Evolutionary conservation across 2,113 vertebrate species (phyloP).

Genomic region (Monarcha castaneiventris): DNA sequence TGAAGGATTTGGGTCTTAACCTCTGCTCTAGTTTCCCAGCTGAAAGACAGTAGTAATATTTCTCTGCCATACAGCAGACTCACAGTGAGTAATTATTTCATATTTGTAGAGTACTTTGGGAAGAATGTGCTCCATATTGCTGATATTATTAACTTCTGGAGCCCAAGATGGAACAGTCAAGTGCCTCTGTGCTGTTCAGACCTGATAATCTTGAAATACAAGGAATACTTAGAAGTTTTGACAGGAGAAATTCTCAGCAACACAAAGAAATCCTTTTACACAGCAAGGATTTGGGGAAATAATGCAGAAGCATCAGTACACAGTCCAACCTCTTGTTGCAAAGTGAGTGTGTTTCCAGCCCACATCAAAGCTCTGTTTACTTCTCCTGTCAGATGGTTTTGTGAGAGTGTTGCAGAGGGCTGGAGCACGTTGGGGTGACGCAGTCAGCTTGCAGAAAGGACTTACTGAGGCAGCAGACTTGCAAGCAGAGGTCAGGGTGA

Average conservation of each 20-base stretch:
- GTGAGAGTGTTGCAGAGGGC: background rate
- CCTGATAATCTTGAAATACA: background rate
- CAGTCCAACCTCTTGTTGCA: background rate
- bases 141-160: constrained; percentile 35
- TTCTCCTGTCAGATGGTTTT: background rate
- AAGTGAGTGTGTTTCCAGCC: background rate
- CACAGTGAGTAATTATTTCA: constrained; percentile 36
- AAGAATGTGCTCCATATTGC: constrained; percentile 25
- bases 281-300: background rate
- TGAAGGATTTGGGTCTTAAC: constrained; percentile 3
- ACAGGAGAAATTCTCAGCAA: background rate
- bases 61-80: constrained; percentile 37
- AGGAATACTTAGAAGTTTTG: background rate
- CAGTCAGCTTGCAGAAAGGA: background rate
- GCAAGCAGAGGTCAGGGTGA: background rate
- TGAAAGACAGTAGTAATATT: constrained; percentile 30
- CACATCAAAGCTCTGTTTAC: background rate
- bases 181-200: background rate
- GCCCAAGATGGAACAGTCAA: background rate
- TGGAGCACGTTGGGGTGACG: background rate
- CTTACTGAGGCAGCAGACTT: background rate
- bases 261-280: background rate
- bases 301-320: background rate
- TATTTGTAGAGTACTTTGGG: constrained; percentile 34
- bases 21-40: constrained; percentile 23